Conservation (phyloP, 2,113 vertebrate species). For the Callithrix jacchus region DNA sequence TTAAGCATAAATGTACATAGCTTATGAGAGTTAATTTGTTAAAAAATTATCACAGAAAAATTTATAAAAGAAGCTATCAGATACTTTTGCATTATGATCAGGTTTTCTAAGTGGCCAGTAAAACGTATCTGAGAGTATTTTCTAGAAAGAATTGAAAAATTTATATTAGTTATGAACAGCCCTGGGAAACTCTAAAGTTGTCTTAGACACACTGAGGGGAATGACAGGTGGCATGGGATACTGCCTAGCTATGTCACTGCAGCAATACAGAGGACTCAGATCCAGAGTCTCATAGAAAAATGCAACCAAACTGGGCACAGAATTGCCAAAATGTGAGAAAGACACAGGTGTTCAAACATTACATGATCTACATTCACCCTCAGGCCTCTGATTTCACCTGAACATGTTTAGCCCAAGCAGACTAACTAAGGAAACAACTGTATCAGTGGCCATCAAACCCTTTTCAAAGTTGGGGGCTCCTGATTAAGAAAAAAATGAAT, state of each 20-base stretch:
- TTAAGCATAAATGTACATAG: neutral
- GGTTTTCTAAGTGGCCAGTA: neutral
- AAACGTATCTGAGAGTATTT: neutral
- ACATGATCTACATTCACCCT: fast-evolving
- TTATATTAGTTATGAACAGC: neutral
- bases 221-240: too few relatives aligned
- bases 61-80: neutral
- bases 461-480: neutral
- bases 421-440: neutral
- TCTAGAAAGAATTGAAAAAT: neutral
- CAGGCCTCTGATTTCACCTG: neutral
- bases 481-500: neutral
- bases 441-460: neutral
- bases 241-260: fast-evolving
- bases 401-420: neutral
- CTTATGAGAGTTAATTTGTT: neutral
- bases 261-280: neutral
- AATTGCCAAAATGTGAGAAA: fast-evolving
- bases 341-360: fast-evolving
- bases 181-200: neutral
- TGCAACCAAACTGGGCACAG: neutral
- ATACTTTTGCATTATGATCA: neutral
- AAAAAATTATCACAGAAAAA: constrained; percentile 33
- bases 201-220: neutral
- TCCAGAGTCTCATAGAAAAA: neutral